Conservation (phyloP, 2,888 invertebrate genomes). For the Xylota sylvarum region DNA sequence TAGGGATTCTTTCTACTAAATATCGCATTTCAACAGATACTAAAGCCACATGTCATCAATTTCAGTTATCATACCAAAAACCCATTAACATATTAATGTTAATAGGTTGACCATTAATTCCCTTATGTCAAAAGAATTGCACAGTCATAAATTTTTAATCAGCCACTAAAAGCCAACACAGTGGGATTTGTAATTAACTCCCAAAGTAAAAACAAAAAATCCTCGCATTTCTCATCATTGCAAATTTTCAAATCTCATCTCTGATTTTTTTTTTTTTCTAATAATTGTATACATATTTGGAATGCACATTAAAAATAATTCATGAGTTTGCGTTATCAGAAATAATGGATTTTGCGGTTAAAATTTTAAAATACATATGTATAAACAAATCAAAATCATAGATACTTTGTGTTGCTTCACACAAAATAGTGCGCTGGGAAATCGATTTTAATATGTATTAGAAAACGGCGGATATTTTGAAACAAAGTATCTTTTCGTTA, state of each 20-base stretch:
- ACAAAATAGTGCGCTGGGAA: too few relatives aligned
- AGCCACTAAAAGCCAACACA: neutral
- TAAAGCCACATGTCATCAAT: slow-evolving; percentile 9
- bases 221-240: neutral
- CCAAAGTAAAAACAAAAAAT: neutral
- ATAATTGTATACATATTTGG: too few relatives aligned
- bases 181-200: slow-evolving; percentile 1
- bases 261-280: neutral
- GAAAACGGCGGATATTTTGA: neutral
- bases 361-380: neutral
- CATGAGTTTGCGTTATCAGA: neutral
- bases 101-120: slow-evolving; percentile 6
- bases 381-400: neutral
- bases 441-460: neutral
- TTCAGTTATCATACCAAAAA: slow-evolving; percentile 11
- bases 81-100: slow-evolving; percentile 4
- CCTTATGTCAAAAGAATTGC: neutral
- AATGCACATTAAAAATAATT: slow-evolving; percentile 3
- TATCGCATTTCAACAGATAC: neutral
- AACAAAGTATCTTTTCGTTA: neutral
- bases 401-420: neutral
- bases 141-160: slow-evolving; percentile 7
- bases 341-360: neutral
- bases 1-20: neutral
- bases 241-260: neutral